Conservation (phyloP, 2,888 invertebrate genomes). For the Cistogaster globosa region DNA sequence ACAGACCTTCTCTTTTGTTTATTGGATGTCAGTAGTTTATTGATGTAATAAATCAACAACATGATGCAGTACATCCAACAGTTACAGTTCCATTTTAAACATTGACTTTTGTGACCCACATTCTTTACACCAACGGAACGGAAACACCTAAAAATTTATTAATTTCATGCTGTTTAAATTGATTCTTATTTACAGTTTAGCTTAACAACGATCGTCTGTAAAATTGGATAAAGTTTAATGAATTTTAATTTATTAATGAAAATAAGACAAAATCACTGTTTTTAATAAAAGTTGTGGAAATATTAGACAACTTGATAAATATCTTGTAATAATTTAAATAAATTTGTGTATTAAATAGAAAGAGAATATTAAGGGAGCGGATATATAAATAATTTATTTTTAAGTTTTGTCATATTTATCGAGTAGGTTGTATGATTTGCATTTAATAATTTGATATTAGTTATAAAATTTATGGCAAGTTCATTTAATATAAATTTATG, state of each 20-base stretch:
- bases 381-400: neutral
- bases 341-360: neutral
- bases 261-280: neutral
- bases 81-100: neutral
- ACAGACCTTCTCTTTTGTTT: neutral
- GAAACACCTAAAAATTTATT: neutral
- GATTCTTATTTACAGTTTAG: neutral
- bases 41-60: slow-evolving; percentile 22
- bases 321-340: neutral
- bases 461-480: neutral
- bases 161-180: no score
- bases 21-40: slow-evolving; percentile 30
- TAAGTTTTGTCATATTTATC: neutral
- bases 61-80: neutral
- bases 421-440: neutral
- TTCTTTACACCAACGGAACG: neutral
- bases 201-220: neutral
- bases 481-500: no score
- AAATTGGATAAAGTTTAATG: neutral
- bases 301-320: neutral
- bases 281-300: neutral
- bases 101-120: neutral
- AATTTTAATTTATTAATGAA: neutral
- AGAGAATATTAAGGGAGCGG: neutral
- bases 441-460: neutral